These are phyloP conservation scores for Megaustenia siamemsis DNA, from an alignment of 2,888 invertebrate genomes.

Conservation along the genomic window DNA sequence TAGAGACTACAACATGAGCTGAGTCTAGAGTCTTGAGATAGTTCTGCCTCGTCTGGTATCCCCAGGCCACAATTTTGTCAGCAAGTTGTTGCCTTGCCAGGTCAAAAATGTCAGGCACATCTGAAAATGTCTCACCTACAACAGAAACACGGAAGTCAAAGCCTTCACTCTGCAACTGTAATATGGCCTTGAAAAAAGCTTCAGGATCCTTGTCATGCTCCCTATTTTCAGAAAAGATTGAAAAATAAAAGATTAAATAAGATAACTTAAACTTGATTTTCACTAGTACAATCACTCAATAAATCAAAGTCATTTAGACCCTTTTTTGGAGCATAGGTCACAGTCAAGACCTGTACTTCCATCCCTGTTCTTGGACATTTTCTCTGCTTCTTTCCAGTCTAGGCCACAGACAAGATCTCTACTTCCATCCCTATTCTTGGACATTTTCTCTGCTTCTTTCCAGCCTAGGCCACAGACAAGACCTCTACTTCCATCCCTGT, in stretches of 20 bases:
- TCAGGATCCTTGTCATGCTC: conserved; percentile 85
- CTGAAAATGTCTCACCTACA: conserved; percentile 83
- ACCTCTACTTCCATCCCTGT: too few relatives aligned
- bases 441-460: too few relatives aligned
- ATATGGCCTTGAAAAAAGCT: conserved; percentile 83
- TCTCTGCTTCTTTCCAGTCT: too few relatives aligned
- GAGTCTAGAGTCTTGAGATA: conserved; percentile 83
- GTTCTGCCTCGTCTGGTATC: conserved; percentile 83
- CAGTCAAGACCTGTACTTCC: too few relatives aligned
- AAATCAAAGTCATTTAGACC: too few relatives aligned
- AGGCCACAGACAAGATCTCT: too few relatives aligned
- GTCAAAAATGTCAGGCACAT: conserved; percentile 84
- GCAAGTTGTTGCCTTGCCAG: conserved; percentile 81
- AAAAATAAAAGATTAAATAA: background rate
- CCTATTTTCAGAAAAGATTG: background rate
- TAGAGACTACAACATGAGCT: conserved; percentile 86
- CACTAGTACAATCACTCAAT: too few relatives aligned
- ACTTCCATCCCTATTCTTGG: too few relatives aligned
- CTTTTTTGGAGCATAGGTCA: too few relatives aligned
- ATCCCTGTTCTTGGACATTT: too few relatives aligned
- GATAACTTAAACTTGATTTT: background rate
- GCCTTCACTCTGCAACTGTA: conserved; percentile 80
- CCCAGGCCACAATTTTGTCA: conserved; percentile 83
- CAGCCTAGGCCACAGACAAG: too few relatives aligned
- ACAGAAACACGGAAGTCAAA: conserved; percentile 84